Percentiles rank a stretch among this genome's conserved stretches.
phyloP scores from a whole-genome alignment of 2,113 vertebrate species.

The Siniperca knerii region DNA sequence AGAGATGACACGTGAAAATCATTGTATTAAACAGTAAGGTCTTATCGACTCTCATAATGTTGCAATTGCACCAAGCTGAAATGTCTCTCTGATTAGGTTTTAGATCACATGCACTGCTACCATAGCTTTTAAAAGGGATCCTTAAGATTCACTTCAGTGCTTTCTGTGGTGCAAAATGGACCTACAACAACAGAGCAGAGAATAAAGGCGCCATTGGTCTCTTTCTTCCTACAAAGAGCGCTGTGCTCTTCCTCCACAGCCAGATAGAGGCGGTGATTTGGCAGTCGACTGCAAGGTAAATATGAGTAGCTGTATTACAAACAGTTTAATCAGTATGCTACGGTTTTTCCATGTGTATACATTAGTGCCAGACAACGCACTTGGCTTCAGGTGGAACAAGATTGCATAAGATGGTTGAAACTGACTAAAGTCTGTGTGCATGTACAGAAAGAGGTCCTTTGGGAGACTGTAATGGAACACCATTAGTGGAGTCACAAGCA shows the following conservation, averaged over 20 bases:
- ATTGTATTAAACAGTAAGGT: constrained; percentile 69
- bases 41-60: constrained; percentile 71
- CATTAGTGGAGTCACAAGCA: constrained; percentile 72
- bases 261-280: constrained; percentile 38
- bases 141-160: constrained; percentile 59
- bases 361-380: constrained; percentile 42
- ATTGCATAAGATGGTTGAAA: constrained; percentile 50
- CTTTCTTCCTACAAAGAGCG: constrained; percentile 20
- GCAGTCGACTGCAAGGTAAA: constrained; percentile 41
- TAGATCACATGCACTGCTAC: constrained; percentile 54
- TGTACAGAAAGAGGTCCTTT: constrained; percentile 50
- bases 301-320: constrained; percentile 32
- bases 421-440: constrained; percentile 18
- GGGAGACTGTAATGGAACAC: constrained; percentile 69
- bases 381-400: constrained; percentile 56
- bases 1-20: constrained; percentile 75
- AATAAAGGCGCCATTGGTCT: constrained; percentile 40
- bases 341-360: constrained; percentile 17
- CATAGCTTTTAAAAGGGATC: constrained; percentile 52
- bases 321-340: constrained; percentile 39
- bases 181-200: constrained; percentile 40
- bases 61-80: constrained; percentile 60
- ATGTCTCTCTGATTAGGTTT: constrained; percentile 72
- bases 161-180: constrained; percentile 55
- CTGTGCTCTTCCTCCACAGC: constrained; percentile 23